Evolutionary conservation across 2,113 vertebrate genomes (phyloP), one percentile per base, ranked within the genome.

Genomic region (Oreochromis spilurus): DNA sequence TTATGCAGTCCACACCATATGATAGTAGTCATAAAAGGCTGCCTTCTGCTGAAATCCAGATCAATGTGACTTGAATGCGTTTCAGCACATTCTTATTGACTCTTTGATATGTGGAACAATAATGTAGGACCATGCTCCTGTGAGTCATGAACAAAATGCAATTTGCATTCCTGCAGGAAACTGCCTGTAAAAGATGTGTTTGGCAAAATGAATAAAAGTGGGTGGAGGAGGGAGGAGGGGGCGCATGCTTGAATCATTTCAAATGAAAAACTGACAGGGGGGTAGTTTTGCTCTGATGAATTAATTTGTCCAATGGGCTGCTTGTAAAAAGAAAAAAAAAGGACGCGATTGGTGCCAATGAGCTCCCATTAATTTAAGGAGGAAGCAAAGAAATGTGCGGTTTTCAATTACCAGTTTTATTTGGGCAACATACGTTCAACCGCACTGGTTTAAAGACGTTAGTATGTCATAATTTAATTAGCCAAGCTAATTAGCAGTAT

Each of bases 401-500:
- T 87, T 87, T 90, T 79, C 50, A 89, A 87, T 88, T 58, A 81
- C 12, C 53, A 48, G 3, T 60, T 83, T 81, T 36, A 80, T 88
- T 58, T 78, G 58, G 19, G 29, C 6, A 90, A 75, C 90, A 89
- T 78, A 80, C 91, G 83, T 88, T 91, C 29, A 60, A 36, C 82
- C 4, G 7, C 38, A 77, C n/a, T 79, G 67, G 36, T 84, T 87
- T 80, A 87, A 87, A 84, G 77, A 87, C 1, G 3, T 38, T 60
- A 9, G 10, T 62, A 60, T 84, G 45, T 88, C 57, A 88, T 81
- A 50, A 86, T 84, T 87, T 81, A 82, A 91, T 92, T 81, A 83
- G 53, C 19, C 16, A 19, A 7, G 14, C n/a, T 84, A 84, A 90
- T 86, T 88, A 85, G 85, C 48, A 13, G 40, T 19, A 52, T 81